phyloP scores from a whole-genome alignment of 2,888 invertebrate species.

The Tenthredo distinguenda region DNA sequence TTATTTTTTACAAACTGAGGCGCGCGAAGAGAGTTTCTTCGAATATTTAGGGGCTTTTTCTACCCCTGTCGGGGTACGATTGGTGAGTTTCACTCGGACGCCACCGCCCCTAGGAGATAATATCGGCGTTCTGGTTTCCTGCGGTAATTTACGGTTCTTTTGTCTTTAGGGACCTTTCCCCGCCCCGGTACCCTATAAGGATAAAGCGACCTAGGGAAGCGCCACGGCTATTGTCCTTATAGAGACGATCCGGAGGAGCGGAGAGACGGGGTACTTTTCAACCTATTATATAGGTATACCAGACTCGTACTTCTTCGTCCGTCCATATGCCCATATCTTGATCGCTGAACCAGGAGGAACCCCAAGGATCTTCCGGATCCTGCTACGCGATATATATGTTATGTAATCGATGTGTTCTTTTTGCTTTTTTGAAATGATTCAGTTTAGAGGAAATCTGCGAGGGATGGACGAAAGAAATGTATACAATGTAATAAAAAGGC shows the following conservation, averaged over 20 bases:
- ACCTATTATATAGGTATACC: slow-evolving; percentile 8
- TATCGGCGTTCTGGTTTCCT: slow-evolving; percentile 56
- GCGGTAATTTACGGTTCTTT: slow-evolving; percentile 64
- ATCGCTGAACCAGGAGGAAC: not conserved
- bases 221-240: slow-evolving; percentile 11
- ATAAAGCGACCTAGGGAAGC: not conserved
- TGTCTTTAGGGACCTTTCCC: slow-evolving; percentile 63
- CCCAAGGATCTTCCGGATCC: not conserved
- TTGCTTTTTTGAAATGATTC: not conserved
- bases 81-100: not conserved
- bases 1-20: not conserved
- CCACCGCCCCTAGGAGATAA: not conserved
- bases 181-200: slow-evolving; percentile 7
- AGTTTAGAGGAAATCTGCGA: not conserved
- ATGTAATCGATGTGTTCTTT: not conserved
- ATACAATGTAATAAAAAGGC: not conserved
- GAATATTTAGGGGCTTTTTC: not conserved
- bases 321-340: not conserved
- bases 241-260: not conserved
- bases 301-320: not conserved
- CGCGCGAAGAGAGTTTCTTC: not conserved
- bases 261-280: slow-evolving; percentile 1
- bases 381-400: not conserved
- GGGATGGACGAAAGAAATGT: not conserved
- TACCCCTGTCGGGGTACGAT: not conserved